Conservation (phyloP, 2,888 invertebrate species). For the Cataglyphis cursor region DNA sequence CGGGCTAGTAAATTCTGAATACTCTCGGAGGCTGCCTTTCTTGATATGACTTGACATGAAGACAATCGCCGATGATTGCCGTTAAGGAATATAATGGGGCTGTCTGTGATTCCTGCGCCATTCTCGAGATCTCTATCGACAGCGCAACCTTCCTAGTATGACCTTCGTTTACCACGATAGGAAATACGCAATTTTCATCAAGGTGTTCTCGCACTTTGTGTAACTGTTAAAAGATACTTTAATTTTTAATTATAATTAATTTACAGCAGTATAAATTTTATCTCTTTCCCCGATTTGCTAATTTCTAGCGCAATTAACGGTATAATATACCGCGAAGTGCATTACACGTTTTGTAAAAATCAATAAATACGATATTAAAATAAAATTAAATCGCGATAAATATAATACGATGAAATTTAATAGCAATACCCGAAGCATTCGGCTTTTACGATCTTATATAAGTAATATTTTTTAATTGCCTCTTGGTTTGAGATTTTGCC, state of each 20-base stretch:
- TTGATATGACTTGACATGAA: slow-evolving; percentile 80
- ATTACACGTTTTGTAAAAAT: background rate
- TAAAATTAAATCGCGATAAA: slow-evolving; percentile 25
- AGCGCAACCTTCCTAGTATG: slow-evolving; percentile 56
- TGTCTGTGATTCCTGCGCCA: slow-evolving; percentile 56
- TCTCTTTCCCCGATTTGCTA: background rate
- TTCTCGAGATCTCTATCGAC: slow-evolving; percentile 47
- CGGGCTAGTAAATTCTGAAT: slow-evolving; percentile 81
- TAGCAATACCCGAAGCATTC: background rate
- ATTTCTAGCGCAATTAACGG: background rate
- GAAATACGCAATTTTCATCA: slow-evolving; percentile 65
- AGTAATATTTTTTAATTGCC: background rate
- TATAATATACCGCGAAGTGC: background rate
- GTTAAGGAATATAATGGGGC: slow-evolving; percentile 73
- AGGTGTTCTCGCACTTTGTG: slow-evolving; percentile 64
- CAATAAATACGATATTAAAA: slow-evolving; percentile 2
- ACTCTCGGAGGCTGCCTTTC: slow-evolving; percentile 73
- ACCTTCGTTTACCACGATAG: slow-evolving; percentile 67
- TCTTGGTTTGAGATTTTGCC: background rate
- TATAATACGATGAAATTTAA: slow-evolving; percentile 11
- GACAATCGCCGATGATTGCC: slow-evolving; percentile 83
- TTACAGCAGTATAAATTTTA: slow-evolving; percentile 56
- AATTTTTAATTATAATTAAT: slow-evolving; percentile 68
- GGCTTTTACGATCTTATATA: background rate
- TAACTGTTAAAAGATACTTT: slow-evolving; percentile 63